Percentiles rank a stretch among this genome's conserved stretches.
phyloP scores from a whole-genome alignment of 35 echinoderm and acorn worm species.

The Stichopus chloronotus region DNA sequence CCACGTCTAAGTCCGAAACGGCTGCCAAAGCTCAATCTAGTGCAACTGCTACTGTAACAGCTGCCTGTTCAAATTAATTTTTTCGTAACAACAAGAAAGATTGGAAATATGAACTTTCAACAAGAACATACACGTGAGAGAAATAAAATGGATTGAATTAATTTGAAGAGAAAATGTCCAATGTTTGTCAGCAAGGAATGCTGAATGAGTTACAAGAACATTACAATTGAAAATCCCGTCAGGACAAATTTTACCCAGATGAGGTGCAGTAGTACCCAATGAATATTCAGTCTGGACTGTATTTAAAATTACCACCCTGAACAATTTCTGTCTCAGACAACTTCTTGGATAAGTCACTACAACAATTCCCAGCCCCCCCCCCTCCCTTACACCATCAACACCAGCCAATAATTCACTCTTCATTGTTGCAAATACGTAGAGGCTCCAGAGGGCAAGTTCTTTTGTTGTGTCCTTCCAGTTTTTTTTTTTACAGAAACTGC shows the following conservation, averaged over 20 bases:
- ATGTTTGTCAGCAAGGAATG: slow-evolving; percentile 10
- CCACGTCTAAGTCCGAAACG: not conserved
- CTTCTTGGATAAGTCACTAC: not conserved
- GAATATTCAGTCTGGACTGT: not conserved
- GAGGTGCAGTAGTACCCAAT: not conserved
- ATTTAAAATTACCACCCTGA: slow-evolving; percentile 16
- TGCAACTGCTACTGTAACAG: too few relatives aligned
- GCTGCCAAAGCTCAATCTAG: not conserved
- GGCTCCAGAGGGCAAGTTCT: slow-evolving; percentile 12
- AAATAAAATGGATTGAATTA: slow-evolving; percentile 11
- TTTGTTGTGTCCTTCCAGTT: slow-evolving; percentile 12
- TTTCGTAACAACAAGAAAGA: not conserved
- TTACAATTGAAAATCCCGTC: not conserved
- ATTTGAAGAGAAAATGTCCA: slow-evolving; percentile 5
- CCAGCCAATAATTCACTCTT: not conserved
- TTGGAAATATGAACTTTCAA: slow-evolving; percentile 4
- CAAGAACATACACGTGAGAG: slow-evolving; percentile 13
- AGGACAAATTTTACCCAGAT: not conserved
- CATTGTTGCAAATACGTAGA: slow-evolving; percentile 18
- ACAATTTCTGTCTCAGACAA: slow-evolving; percentile 13
- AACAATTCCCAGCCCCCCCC: not conserved
- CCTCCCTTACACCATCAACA: not conserved
- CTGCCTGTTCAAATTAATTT: too few relatives aligned
- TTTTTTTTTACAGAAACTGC: slow-evolving; percentile 19
- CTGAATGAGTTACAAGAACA: slow-evolving; percentile 18